These are phyloP conservation scores for Harpagoxenus sublaevis DNA, from an alignment of 2,888 invertebrate genomes.

Conservation along the genomic window DNA sequence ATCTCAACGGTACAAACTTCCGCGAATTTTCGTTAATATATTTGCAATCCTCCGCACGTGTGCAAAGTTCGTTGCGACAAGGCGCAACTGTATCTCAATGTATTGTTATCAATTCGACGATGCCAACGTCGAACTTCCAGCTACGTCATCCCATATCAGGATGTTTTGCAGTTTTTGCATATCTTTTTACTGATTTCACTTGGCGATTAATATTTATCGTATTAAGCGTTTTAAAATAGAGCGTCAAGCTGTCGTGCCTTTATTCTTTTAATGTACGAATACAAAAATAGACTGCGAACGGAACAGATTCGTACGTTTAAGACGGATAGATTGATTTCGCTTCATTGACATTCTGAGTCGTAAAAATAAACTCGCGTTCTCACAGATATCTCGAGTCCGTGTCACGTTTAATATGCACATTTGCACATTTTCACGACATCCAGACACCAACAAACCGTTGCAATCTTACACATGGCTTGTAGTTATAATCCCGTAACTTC, in stretches of 20 bases:
- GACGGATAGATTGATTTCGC: not conserved
- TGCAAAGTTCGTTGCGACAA: not conserved
- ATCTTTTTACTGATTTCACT: not conserved
- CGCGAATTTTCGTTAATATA: not conserved
- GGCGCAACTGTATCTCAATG: not conserved
- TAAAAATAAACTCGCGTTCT: constrained; percentile 16
- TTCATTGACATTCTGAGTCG: constrained; percentile 25
- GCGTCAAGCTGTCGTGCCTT: not conserved
- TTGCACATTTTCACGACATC: constrained; percentile 8
- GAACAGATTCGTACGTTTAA: not conserved
- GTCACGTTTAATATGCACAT: constrained; percentile 35
- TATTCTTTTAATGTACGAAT: not conserved
- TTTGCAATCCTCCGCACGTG: not conserved
- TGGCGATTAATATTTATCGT: not conserved
- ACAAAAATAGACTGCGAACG: not conserved
- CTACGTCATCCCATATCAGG: constrained; percentile 8
- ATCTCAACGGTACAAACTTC: not conserved
- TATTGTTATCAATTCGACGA: constrained; percentile 34
- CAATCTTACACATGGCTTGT: constrained; percentile 2
- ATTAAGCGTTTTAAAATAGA: not conserved
- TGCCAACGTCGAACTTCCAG: not conserved
- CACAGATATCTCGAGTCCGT: constrained; percentile 33
- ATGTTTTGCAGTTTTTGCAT: constrained; percentile 24
- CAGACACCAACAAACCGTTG: constrained; percentile 14
- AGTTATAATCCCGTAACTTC: constrained; percentile 1